Evolutionary conservation across 1,140 invertebrate species (phyloP), one percentile per base, ranked within the genome.

Genomic region (Drosophila grimshawi): DNA sequence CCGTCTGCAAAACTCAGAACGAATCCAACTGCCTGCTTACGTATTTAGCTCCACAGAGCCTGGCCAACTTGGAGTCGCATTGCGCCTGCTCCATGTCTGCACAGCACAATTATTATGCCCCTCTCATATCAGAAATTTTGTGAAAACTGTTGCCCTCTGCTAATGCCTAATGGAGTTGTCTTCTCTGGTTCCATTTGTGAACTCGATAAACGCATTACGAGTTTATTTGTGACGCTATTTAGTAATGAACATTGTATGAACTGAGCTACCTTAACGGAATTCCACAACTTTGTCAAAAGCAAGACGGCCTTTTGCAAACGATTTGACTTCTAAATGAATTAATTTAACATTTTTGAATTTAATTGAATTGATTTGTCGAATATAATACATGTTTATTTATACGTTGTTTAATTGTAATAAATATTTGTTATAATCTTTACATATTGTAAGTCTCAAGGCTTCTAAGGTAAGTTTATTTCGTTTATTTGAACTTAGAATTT

Each of bases 381-480:
- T 88, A 86, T 88, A 77, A 83, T 86, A 86, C 83, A 86, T 63
- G 45, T 83, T 86, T 83, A 88, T 86, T 86, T 73, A 71, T 86
- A 83, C 60, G 70, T 66, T 75, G 62, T 76, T 77, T 64, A 66
- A 74, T 83, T 88, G 83, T 80, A 88, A 89, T 88, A 88, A 88
- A 88, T 88, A 88, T 80, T 78, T 83, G 66, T 83, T 88, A 63
- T 61, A 74, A 49, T 86, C 53, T 82, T 60, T 86, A 89, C 77
- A 88, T 49, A 64, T 86, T 81, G 80, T 88, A 88, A 88, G 83
- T 88, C 77, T 89, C 83, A 80, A 81, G 82, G 81, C 81, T 75
- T 70, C 65, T 68, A 64, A 49, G 73, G 68, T 74, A 56, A 55
- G 5, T 37, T 39, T 37, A 48, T 33, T 11, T 53, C 33, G 29